Conservation (phyloP, 2,797 vertebrate genomes). For the Rhincodon typus region DNA sequence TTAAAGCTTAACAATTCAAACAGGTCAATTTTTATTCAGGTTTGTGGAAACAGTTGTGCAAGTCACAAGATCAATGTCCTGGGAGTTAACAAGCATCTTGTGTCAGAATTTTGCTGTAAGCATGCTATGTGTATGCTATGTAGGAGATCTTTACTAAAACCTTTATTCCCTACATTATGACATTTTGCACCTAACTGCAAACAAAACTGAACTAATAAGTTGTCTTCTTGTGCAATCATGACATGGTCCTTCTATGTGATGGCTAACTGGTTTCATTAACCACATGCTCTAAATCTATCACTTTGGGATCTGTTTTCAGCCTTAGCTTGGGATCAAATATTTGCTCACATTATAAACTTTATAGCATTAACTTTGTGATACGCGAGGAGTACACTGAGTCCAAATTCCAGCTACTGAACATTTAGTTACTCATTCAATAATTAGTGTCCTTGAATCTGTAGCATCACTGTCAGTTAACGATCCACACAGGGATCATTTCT, state of each 20-base stretch:
- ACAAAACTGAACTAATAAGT: background rate
- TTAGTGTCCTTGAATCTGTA: background rate
- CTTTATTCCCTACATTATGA: too few species aligned
- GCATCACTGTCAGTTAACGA: background rate
- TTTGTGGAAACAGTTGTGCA: constrained; percentile 37
- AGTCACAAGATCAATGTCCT: constrained; percentile 37
- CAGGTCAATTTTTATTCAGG: constrained; percentile 8
- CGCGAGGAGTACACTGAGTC: constrained; percentile 36
- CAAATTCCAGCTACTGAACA: background rate
- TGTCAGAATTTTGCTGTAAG: background rate
- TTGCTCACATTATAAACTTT: constrained; percentile 36
- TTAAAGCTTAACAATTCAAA: background rate
- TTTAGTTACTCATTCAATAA: background rate
- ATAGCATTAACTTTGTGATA: constrained; percentile 38
- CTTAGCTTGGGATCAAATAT: constrained; percentile 41
- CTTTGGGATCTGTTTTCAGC: constrained; percentile 22
- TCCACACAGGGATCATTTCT: background rate
- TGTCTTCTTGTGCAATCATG: background rate
- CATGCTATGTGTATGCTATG: background rate
- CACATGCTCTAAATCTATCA: background rate
- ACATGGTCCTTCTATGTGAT: background rate
- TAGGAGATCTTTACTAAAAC: background rate
- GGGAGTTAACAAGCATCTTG: constrained; percentile 36
- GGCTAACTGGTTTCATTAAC: background rate
- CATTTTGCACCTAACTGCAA: too few species aligned